These are phyloP conservation scores for Pseudomugil tenellus DNA, from an alignment of 2,797 vertebrate genomes.

Conservation along the genomic window DNA sequence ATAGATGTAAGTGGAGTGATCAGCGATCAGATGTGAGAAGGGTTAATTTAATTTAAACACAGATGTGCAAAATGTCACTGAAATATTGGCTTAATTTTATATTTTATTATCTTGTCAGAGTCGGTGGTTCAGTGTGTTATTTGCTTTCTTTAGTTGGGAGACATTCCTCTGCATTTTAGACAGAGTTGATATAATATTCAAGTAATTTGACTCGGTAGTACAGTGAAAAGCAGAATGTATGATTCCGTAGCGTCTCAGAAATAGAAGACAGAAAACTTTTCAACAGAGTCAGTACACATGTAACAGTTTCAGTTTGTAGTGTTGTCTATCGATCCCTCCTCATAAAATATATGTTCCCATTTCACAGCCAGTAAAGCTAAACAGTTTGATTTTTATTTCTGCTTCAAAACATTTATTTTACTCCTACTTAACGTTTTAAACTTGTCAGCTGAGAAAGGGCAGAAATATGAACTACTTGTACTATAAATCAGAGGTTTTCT, in stretches of 20 bases:
- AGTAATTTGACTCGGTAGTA: neutral
- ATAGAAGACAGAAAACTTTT: neutral
- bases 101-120: too few species aligned
- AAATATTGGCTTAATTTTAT: too few species aligned
- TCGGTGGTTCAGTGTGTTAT: too few species aligned
- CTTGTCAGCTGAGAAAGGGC: neutral
- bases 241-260: neutral
- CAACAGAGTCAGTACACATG: neutral
- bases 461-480: neutral
- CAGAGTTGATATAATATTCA: neutral
- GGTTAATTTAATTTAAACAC: too few species aligned
- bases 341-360: neutral
- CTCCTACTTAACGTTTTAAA: neutral
- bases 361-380: neutral
- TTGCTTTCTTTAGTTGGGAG: neutral
- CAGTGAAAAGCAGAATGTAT: neutral
- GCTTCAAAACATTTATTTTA: constrained; percentile 1
- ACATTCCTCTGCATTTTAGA: neutral
- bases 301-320: neutral
- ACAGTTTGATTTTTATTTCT: neutral
- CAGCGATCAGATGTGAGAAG: too few species aligned
- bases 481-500: neutral
- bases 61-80: too few species aligned
- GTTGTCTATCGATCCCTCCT: neutral
- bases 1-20: too few species aligned